Evolutionary conservation across 1,140 invertebrate genomes (phyloP).

Genomic region (Macrotrachela quadricornifera): DNA sequence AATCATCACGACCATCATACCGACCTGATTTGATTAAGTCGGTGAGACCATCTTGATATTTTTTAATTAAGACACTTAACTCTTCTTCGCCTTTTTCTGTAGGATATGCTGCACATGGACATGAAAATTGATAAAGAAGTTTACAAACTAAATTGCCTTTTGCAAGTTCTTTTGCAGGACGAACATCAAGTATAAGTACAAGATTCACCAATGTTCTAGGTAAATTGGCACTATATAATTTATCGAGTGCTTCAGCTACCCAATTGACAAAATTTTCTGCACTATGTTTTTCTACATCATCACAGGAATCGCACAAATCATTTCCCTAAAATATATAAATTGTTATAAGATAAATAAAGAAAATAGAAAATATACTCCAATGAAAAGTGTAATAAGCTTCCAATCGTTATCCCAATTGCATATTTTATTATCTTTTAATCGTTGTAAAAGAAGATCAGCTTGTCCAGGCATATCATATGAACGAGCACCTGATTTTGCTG

Average conservation of each 20-base stretch:
- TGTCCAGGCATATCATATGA: too few relatives aligned
- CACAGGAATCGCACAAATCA: conserved; percentile 52
- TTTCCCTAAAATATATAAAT: too few relatives aligned
- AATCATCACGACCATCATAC: conserved; percentile 37
- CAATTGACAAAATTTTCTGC: conserved; percentile 39
- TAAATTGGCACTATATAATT: conserved; percentile 43
- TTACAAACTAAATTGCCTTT: background rate
- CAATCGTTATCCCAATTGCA: conserved; percentile 34
- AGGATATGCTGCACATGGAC: conserved; percentile 8
- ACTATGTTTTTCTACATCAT: conserved; percentile 15
- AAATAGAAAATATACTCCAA: conserved; percentile 39
- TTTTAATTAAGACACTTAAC: background rate
- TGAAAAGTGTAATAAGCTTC: conserved; percentile 62
- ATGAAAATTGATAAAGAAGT: background rate
- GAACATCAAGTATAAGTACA: conserved; percentile 41
- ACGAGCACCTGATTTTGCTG: too few relatives aligned
- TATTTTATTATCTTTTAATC: conserved; percentile 41
- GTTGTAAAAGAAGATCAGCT: conserved; percentile 41
- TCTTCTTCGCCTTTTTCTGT: background rate
- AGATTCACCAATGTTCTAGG: conserved; percentile 54
- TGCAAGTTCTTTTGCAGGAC: too few relatives aligned
- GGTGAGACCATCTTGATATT: conserved; percentile 14
- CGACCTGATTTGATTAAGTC: conserved; percentile 22
- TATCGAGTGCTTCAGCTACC: conserved; percentile 38
- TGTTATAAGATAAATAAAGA: too few relatives aligned